Conservation (phyloP, 1,140 invertebrate species). For the Sweltsa coloradensis region DNA sequence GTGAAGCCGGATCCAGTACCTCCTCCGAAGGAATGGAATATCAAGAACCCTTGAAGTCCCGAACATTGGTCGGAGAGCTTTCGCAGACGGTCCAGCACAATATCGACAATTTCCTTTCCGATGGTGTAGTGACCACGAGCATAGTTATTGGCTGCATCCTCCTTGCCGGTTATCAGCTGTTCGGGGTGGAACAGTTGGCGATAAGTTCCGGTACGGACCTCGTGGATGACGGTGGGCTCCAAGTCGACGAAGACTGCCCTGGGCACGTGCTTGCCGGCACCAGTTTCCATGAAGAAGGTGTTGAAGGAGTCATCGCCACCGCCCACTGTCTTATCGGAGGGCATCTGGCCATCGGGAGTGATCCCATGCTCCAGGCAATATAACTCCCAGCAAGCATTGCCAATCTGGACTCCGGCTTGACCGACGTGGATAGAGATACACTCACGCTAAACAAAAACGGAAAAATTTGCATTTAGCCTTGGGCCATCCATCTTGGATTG, state of each 20-base stretch:
- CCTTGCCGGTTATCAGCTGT: slow-evolving; percentile 40
- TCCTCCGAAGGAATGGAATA: slow-evolving; percentile 67
- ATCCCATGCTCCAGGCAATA: slow-evolving; percentile 86
- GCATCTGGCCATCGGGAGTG: slow-evolving; percentile 72
- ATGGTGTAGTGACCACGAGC: slow-evolving; percentile 52
- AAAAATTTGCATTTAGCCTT: no score
- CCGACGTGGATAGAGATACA: slow-evolving; percentile 80
- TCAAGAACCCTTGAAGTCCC: slow-evolving; percentile 50
- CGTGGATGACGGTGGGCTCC: slow-evolving; percentile 63
- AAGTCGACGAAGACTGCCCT: slow-evolving; percentile 51
- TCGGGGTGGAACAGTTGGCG: slow-evolving; percentile 44
- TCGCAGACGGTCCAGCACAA: slow-evolving; percentile 40
- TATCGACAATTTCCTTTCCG: slow-evolving; percentile 44
- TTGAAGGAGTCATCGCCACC: slow-evolving; percentile 74
- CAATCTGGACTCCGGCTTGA: slow-evolving; percentile 83
- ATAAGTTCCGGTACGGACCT: slow-evolving; percentile 40
- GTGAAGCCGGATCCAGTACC: slow-evolving; percentile 57
- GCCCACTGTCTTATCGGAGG: slow-evolving; percentile 45
- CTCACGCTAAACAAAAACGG: slow-evolving; percentile 46
- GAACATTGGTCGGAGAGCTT: slow-evolving; percentile 44
- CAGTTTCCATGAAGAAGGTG: slow-evolving; percentile 84
- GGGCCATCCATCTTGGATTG: no score
- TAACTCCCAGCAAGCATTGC: slow-evolving; percentile 75
- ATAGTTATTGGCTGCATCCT: slow-evolving; percentile 54
- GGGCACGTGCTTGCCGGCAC: slow-evolving; percentile 74